These are phyloP conservation scores for Cyphomyrus discorhynchus DNA, from an alignment of 2,113 vertebrate genomes.

Conservation along the genomic window DNA sequence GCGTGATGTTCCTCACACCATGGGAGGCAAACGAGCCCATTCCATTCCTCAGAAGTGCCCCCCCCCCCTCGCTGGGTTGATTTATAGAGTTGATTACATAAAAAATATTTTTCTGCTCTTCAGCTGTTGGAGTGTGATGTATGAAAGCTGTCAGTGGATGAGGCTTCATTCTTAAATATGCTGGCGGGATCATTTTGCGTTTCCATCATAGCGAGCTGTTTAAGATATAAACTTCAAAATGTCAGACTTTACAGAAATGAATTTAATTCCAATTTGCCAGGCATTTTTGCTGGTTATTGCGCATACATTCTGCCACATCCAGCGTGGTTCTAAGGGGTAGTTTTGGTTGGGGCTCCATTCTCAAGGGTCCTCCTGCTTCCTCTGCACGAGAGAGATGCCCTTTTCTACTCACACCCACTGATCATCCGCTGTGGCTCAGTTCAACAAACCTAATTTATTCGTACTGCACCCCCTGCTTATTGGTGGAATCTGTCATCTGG, in stretches of 20 bases:
- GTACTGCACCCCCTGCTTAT: background rate
- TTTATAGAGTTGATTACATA: constrained; percentile 50
- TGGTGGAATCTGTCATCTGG: background rate
- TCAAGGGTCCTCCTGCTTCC: background rate
- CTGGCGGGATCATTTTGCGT: constrained; percentile 26
- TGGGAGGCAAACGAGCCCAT: constrained; percentile 27
- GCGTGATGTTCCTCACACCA: constrained; percentile 30
- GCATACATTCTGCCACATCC: constrained; percentile 17
- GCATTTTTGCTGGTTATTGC: constrained; percentile 32
- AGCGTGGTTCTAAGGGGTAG: background rate
- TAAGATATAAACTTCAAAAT: constrained; percentile 36
- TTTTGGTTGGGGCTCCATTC: background rate
- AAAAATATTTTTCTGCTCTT: constrained; percentile 32
- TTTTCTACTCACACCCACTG: background rate
- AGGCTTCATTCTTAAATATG: constrained; percentile 34
- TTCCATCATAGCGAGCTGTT: constrained; percentile 13
- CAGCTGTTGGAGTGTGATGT: constrained; percentile 39
- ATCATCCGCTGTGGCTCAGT: background rate
- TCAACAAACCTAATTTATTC: background rate
- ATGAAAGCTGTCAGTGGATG: constrained; percentile 38
- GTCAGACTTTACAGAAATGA: constrained; percentile 27
- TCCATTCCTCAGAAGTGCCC: constrained; percentile 28
- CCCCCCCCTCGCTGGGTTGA: constrained; percentile 36
- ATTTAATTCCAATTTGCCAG: constrained; percentile 24
- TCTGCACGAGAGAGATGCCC: background rate